These are phyloP conservation scores for Cyprinus carpio DNA, from an alignment of 2,113 vertebrate species.

Conservation along the genomic window DNA sequence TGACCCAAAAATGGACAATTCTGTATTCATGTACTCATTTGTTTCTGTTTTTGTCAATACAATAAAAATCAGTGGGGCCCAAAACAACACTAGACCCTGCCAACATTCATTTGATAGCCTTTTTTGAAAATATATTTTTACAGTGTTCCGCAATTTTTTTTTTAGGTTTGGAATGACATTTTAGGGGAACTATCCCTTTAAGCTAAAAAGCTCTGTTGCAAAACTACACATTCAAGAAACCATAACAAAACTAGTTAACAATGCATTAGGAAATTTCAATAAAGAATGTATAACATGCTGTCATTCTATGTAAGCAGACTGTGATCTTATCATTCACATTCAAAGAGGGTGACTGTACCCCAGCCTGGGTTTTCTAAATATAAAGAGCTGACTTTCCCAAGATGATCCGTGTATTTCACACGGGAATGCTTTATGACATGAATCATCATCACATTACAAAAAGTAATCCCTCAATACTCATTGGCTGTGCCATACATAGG, in stretches of 20 bases:
- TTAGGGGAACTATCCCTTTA: background rate
- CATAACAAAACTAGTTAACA: background rate
- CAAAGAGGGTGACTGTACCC: conserved; percentile 6
- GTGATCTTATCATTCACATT: background rate
- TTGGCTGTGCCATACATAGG: background rate
- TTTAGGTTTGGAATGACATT: background rate
- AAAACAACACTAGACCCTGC: background rate
- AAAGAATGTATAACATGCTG: background rate
- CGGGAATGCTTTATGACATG: background rate
- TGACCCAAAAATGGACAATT: background rate
- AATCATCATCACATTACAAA: conserved; percentile 29
- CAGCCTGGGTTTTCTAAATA: background rate
- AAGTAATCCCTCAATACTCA: conserved; percentile 16
- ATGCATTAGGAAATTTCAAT: background rate
- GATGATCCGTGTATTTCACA: conserved; percentile 17
- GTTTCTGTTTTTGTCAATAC: background rate
- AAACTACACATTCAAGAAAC: background rate
- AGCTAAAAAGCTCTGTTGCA: background rate
- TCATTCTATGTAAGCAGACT: background rate
- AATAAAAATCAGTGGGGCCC: background rate
- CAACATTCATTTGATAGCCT: background rate
- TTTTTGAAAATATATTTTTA: background rate
- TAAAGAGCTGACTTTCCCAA: conserved; percentile 18
- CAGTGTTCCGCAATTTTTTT: background rate
- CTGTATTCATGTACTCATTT: background rate